phyloP scores from a whole-genome alignment of 2,888 invertebrate genomes.

The Salpingus planirostris region DNA sequence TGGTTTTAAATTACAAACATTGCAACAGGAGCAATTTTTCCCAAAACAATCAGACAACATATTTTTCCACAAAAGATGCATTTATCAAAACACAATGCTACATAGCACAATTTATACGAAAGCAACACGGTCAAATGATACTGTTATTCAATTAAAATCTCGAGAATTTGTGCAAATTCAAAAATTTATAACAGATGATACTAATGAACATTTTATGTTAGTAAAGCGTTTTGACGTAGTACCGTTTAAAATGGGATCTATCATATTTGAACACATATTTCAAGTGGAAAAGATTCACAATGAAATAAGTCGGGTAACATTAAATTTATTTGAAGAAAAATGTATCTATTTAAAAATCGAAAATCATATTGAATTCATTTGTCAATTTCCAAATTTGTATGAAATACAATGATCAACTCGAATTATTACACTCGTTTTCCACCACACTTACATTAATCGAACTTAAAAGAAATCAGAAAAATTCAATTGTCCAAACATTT shows the following conservation, averaged over 20 bases:
- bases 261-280: neutral
- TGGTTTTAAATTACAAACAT: neutral
- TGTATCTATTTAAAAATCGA: neutral
- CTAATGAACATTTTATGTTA: neutral
- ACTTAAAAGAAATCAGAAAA: too few relatives aligned
- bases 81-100: neutral
- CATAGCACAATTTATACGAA: neutral
- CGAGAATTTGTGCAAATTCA: neutral
- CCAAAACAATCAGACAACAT: neutral
- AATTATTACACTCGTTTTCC: too few relatives aligned
- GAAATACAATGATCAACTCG: conserved; percentile 1
- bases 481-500: too few relatives aligned
- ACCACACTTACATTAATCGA: too few relatives aligned
- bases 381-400: neutral
- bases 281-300: neutral
- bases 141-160: neutral
- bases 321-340: neutral
- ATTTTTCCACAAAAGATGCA: neutral
- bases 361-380: neutral
- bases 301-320: neutral
- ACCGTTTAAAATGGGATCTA: neutral
- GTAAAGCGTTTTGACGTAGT: neutral
- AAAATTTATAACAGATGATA: neutral
- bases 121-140: neutral
- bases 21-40: neutral